phyloP scores from a whole-genome alignment of 2,113 vertebrate genomes.

The Hiodon tergisus region DNA sequence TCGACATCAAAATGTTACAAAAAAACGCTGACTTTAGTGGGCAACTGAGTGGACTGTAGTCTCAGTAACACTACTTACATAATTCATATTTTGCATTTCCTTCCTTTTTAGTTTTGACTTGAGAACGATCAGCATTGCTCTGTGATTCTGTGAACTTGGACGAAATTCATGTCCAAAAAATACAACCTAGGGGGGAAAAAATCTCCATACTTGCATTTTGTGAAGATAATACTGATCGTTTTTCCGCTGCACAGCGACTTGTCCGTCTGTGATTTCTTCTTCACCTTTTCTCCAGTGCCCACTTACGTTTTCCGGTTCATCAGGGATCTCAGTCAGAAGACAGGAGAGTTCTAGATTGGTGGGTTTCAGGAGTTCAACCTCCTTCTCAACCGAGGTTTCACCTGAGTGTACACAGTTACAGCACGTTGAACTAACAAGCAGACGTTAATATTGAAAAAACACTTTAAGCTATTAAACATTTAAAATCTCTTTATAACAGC shows the following conservation, averaged over 20 bases:
- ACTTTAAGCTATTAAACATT: too few relatives aligned
- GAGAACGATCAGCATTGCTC: too few relatives aligned
- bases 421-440: constrained; percentile 6
- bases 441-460: not conserved
- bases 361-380: constrained; percentile 36
- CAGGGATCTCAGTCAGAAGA: constrained; percentile 37
- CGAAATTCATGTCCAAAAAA: too few relatives aligned
- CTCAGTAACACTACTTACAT: too few relatives aligned
- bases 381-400: constrained; percentile 36
- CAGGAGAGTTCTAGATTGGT: constrained; percentile 46
- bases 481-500: too few relatives aligned
- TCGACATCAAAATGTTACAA: too few relatives aligned
- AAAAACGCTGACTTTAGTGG: too few relatives aligned
- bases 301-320: constrained; percentile 38
- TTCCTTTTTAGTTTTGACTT: too few relatives aligned
- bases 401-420: constrained; percentile 34
- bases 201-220: constrained; percentile 39
- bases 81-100: too few relatives aligned
- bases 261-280: constrained; percentile 36
- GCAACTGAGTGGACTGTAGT: too few relatives aligned
- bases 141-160: too few relatives aligned
- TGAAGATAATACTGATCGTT: constrained; percentile 45
- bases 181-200: not conserved
- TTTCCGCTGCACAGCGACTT: constrained; percentile 28
- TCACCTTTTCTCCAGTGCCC: constrained; percentile 54